Conservation (phyloP, 1,140 invertebrate species). For the Drosophila nebulosa region DNA sequence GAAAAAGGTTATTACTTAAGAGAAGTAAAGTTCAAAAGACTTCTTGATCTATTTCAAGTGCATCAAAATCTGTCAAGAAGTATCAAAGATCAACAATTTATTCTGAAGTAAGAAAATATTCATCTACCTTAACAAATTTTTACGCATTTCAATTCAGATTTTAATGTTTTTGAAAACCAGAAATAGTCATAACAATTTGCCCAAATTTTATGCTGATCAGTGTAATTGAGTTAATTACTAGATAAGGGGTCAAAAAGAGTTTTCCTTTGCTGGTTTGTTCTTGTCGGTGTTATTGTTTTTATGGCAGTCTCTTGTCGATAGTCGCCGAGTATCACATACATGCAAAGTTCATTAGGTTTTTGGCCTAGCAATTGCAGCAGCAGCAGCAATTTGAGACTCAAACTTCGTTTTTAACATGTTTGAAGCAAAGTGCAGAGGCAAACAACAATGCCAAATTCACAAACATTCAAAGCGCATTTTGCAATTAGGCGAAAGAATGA, state of each 20-base stretch:
- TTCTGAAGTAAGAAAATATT: no score
- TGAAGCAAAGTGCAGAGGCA: constrained; percentile 47
- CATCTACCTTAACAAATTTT: no score
- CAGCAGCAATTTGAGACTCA: constrained; percentile 30
- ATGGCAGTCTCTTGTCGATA: neutral
- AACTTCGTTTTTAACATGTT: constrained; percentile 38
- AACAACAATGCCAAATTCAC: constrained; percentile 17
- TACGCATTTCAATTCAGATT: no score
- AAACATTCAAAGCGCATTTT: constrained; percentile 22
- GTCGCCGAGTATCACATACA: constrained; percentile 40
- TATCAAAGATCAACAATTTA: no score
- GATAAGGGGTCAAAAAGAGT: neutral
- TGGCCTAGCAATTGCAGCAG: constrained; percentile 64
- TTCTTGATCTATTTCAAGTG: no score
- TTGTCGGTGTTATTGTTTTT: neutral
- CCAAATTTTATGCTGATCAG: neutral
- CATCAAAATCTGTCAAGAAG: no score
- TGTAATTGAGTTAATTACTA: neutral
- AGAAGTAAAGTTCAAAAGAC: no score
- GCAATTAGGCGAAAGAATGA: neutral
- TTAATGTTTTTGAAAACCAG: no score
- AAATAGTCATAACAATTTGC: neutral
- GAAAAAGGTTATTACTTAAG: no score
- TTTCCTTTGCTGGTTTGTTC: neutral
- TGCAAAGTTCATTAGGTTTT: constrained; percentile 78